A percentile compares a stretch with the other conserved stretches of the same genome.
Conservation (phyloP, 1,140 invertebrate species). For the Harpegnathos saltator region DNA sequence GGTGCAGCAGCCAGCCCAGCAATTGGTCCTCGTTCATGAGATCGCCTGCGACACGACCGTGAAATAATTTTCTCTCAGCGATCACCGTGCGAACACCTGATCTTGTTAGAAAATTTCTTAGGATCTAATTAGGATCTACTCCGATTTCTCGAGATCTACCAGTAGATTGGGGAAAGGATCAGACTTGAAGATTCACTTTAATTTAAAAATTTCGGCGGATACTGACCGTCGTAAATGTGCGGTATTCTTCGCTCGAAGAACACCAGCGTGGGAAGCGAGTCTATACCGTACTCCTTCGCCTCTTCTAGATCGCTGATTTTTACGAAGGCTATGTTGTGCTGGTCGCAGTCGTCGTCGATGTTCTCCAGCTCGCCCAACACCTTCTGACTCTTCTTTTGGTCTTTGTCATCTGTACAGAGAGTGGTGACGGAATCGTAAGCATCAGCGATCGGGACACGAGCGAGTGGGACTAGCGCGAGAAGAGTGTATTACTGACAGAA, state of each 20-base stretch:
- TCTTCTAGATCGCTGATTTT: constrained; percentile 96
- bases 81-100: background rate
- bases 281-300: constrained; percentile 96
- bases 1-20: constrained; percentile 94
- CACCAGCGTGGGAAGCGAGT: constrained; percentile 92
- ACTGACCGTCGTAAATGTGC: constrained; percentile 93
- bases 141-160: no score
- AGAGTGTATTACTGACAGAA: constrained; percentile 91
- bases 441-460: background rate
- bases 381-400: constrained; percentile 96
- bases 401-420: constrained; percentile 92
- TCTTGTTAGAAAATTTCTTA: no score
- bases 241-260: constrained; percentile 96
- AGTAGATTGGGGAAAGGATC: no score
- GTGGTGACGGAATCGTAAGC: background rate
- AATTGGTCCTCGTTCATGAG: constrained; percentile 96
- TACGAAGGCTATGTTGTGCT: constrained; percentile 96
- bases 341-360: constrained; percentile 97
- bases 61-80: background rate
- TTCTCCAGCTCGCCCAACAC: constrained; percentile 95
- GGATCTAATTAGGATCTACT: no score
- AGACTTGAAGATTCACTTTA: no score
- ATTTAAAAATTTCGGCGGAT: no score
- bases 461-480: background rate
- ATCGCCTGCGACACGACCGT: constrained; percentile 87